phyloP scores from a whole-genome alignment of 1,140 invertebrate species.

The Neodiprion lecontei region DNA sequence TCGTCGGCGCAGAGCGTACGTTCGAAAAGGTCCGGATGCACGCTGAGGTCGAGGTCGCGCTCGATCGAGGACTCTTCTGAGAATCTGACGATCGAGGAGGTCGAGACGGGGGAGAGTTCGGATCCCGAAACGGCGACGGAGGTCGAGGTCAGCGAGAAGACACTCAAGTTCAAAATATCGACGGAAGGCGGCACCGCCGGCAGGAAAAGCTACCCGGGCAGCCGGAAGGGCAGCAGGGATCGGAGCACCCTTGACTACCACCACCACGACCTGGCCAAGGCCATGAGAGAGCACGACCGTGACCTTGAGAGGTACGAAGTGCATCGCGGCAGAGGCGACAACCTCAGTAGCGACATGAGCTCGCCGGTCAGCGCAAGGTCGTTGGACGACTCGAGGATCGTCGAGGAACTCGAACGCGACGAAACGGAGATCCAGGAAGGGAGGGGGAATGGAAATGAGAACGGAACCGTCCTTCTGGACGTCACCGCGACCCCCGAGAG shows the following conservation, averaged over 20 bases:
- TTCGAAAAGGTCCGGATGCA: slow-evolving; percentile 53
- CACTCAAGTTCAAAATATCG: slow-evolving; percentile 77
- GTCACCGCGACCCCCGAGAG: background rate
- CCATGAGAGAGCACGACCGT: slow-evolving; percentile 51
- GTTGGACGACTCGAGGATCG: slow-evolving; percentile 46
- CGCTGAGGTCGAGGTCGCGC: slow-evolving; percentile 49
- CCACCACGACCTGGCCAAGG: slow-evolving; percentile 53
- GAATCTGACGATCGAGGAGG: slow-evolving; percentile 64
- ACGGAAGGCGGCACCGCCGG: slow-evolving; percentile 68
- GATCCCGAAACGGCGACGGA: slow-evolving; percentile 77
- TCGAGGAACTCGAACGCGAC: slow-evolving; percentile 50
- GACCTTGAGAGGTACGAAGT: slow-evolving; percentile 29
- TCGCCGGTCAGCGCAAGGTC: slow-evolving; percentile 52
- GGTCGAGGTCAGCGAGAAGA: slow-evolving; percentile 78
- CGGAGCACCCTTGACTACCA: slow-evolving; percentile 57
- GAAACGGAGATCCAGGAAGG: slow-evolving; percentile 22
- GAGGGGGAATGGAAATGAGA: background rate
- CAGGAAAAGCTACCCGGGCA: slow-evolving; percentile 68
- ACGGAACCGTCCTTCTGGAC: background rate
- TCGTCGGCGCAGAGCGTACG: slow-evolving; percentile 64
- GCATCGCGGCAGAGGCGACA: slow-evolving; percentile 46
- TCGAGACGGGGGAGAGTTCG: slow-evolving; percentile 69
- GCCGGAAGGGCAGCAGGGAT: slow-evolving; percentile 67
- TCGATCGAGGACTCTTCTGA: slow-evolving; percentile 62
- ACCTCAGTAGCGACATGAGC: slow-evolving; percentile 49